These are phyloP conservation scores for Leuciscus waleckii DNA, from an alignment of 2,797 vertebrate species.

Conservation along the genomic window DNA sequence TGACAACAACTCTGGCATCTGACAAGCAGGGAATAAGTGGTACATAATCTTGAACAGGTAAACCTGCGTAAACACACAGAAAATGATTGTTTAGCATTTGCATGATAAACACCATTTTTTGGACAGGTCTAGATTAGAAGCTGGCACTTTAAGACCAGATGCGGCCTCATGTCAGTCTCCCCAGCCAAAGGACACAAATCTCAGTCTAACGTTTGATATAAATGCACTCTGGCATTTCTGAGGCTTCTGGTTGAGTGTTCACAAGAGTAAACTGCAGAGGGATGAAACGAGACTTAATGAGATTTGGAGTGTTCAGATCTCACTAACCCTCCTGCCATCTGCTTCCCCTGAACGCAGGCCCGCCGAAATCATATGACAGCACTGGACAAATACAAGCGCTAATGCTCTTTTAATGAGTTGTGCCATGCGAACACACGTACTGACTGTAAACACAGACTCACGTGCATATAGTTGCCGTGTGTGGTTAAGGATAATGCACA, in stretches of 20 bases:
- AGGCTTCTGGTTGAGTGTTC: conserved; percentile 40
- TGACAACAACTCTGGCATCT: neutral
- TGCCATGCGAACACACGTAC: conserved; percentile 45
- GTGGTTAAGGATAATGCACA: conserved; percentile 13
- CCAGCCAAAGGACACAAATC: conserved; percentile 33
- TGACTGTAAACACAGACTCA: conserved; percentile 42
- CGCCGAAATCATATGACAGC: conserved; percentile 43
- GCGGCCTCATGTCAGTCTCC: conserved; percentile 9
- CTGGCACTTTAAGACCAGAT: conserved; percentile 19
- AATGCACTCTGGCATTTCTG: conserved; percentile 53
- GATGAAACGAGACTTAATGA: conserved; percentile 63
- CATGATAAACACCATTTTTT: conserved; percentile 28
- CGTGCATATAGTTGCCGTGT: neutral
- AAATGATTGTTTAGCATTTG: conserved; percentile 12
- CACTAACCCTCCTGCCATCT: conserved; percentile 49
- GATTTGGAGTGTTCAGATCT: conserved; percentile 54
- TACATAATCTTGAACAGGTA: neutral
- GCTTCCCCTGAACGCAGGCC: conserved; percentile 43
- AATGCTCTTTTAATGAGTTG: conserved; percentile 61
- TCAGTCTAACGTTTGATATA: conserved; percentile 52
- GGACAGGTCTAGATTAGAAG: neutral
- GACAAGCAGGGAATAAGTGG: neutral
- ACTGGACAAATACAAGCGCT: conserved; percentile 55
- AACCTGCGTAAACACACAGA: neutral
- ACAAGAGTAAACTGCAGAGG: conserved; percentile 54